Evolutionary conservation across 1,140 invertebrate genomes (phyloP), one percentile per base, ranked within the genome.

Genomic region (Dinothrombium tinctorium): DNA sequence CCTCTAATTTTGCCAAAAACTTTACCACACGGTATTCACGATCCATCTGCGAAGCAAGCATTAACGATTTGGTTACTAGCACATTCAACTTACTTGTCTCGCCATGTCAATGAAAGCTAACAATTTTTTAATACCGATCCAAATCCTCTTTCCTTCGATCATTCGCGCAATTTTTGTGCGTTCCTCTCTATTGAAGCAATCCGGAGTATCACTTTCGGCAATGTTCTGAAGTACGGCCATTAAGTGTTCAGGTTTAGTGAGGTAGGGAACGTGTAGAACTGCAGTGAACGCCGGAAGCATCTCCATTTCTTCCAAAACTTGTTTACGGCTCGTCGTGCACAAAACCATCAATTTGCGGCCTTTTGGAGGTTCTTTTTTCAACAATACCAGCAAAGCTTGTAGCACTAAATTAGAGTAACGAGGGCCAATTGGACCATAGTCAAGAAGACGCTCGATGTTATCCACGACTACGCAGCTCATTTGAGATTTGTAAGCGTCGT

Each of bases 401-500:
- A 99, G 62, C 2, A 90, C 92, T 24, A 94, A 60, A 61, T 96
- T 98, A 20, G 90, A 96, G 60, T 95, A 99, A 5, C 92, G 66
- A 1, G 90, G 90, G 3, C 94, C 94, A 56, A 99, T 92, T 0
- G 89, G 72, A 29, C 86, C 86, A 59, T 98, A 98, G 63, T 98
- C 92, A 61, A 53, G 31, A 53, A 54, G 36, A 35, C 63, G 71
- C 58, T 99, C 94, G 51, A 99, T 83, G 58, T 96, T 92, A 62
- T 99, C 94, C 38, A 99, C 80, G 41, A 99, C 63, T 55, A 99
- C 79, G 56, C 90, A 94, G 49, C 86, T 94, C 39, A 94, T 61
- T 19, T 74, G 76, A 1, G 90, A 98, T 54, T 89, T 80, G 61
- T 96, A 95, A 4, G 94, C 94, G 65, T 99, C 94, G 58, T 98